A percentile compares a stretch with the other conserved stretches of the same genome.
phyloP scores from a whole-genome alignment of 2,113 vertebrate genomes.

The Salvelinus alpinus region DNA sequence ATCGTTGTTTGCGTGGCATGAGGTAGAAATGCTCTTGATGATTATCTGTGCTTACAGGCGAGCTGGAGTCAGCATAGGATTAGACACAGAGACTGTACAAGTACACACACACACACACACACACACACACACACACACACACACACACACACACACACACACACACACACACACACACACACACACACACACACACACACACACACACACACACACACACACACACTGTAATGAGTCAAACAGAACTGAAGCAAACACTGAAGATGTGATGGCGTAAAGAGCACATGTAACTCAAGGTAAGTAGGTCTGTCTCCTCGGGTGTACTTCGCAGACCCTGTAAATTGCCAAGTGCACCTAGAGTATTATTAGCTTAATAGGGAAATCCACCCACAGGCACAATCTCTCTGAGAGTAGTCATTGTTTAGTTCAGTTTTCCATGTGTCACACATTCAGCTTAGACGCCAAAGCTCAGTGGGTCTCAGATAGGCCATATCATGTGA shows the following conservation, averaged over 20 bases:
- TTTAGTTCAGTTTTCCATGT: background rate
- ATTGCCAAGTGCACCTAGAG: too few species aligned
- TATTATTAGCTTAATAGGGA: too few species aligned
- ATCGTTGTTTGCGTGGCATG: background rate
- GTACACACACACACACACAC: too few species aligned
- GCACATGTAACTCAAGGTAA: background rate
- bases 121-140: background rate
- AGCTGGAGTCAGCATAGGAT: background rate
- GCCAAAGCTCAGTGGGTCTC: too few species aligned
- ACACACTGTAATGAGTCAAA: background rate
- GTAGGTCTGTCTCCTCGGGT: too few species aligned
- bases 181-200: background rate
- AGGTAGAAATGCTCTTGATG: conserved; percentile 8
- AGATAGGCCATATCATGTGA: background rate
- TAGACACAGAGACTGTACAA: background rate
- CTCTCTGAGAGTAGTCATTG: too few species aligned
- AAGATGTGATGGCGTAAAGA: background rate
- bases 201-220: background rate
- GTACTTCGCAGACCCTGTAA: too few species aligned
- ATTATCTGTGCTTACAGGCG: conserved; percentile 11
- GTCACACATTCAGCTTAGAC: too few species aligned
- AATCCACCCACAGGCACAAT: background rate
- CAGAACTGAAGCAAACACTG: background rate
- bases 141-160: background rate
- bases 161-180: background rate